phyloP scores from a whole-genome alignment of 2,797 vertebrate species.

The Eulemur albifrons region DNA sequence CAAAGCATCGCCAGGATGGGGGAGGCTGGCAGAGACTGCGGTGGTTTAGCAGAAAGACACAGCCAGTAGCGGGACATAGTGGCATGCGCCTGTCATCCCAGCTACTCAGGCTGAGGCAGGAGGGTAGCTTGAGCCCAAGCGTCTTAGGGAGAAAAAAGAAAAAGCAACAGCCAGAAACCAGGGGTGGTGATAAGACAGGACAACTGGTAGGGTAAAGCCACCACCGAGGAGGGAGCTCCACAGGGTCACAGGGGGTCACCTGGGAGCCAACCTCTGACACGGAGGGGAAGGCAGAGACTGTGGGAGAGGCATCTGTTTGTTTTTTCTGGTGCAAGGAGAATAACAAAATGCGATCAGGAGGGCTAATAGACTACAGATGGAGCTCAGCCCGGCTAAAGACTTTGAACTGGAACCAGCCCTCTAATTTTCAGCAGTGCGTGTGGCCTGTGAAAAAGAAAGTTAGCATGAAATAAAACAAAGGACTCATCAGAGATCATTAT shows the following conservation, averaged over 20 bases:
- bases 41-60: neutral
- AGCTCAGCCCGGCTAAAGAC: neutral
- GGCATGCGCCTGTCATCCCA: neutral
- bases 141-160: neutral
- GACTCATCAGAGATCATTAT: conserved; percentile 23
- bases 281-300: conserved; percentile 19
- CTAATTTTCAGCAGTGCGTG: conserved; percentile 57
- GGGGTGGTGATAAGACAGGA: neutral
- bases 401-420: conserved; percentile 67
- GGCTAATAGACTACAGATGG: conserved; percentile 65
- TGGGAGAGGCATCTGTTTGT: conserved; percentile 71
- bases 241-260: conserved; percentile 25
- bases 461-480: conserved; percentile 18
- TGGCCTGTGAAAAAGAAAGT: conserved; percentile 44
- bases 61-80: neutral
- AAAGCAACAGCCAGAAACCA: neutral
- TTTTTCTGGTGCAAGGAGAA: conserved; percentile 58
- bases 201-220: neutral
- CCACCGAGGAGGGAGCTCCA: neutral
- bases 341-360: conserved; percentile 49
- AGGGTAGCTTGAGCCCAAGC: neutral
- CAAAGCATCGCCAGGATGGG: neutral
- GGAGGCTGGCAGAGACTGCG: neutral
- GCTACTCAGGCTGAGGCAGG: neutral
- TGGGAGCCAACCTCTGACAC: conserved; percentile 48